phyloP scores from a whole-genome alignment of 2,888 invertebrate species.

The Thyatira batis region DNA sequence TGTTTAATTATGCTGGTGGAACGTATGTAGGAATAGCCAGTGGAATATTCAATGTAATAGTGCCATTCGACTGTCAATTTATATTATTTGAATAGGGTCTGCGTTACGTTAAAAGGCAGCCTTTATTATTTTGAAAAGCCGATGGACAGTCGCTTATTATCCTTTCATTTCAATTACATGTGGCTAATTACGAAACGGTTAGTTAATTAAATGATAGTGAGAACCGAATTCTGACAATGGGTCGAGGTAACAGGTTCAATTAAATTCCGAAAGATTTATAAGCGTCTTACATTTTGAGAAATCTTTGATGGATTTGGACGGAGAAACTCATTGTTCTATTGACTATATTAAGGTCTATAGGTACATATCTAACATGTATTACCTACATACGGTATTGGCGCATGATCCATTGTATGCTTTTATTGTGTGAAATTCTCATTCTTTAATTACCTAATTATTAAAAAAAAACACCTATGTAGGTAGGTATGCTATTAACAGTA shows the following conservation, averaged over 20 bases:
- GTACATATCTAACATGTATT: too few relatives aligned
- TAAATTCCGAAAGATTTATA: constrained; percentile 52
- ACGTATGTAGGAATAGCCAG: neutral
- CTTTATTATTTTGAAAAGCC: constrained; percentile 60
- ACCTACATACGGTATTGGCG: neutral
- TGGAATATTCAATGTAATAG: constrained; percentile 13
- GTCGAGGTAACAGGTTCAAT: constrained; percentile 53
- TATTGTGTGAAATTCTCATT: constrained; percentile 4
- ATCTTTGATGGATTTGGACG: constrained; percentile 35
- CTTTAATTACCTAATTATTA: neutral
- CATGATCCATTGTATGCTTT: neutral
- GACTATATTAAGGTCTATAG: constrained; percentile 15
- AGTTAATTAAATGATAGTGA: constrained; percentile 74
- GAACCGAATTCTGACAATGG: constrained; percentile 76
- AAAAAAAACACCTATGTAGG: neutral
- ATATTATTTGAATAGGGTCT: constrained; percentile 46
- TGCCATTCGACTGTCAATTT: constrained; percentile 37
- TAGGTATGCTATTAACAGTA: too few relatives aligned
- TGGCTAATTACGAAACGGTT: constrained; percentile 71
- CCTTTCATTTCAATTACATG: constrained; percentile 68
- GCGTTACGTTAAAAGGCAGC: constrained; percentile 50
- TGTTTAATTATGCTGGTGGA: constrained; percentile 14
- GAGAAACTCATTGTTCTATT: constrained; percentile 45
- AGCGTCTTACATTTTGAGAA: constrained; percentile 47
- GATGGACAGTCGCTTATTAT: constrained; percentile 64